These are phyloP conservation scores for Prunella strophiata DNA, from an alignment of 2,797 vertebrate species.

Conservation along the genomic window DNA sequence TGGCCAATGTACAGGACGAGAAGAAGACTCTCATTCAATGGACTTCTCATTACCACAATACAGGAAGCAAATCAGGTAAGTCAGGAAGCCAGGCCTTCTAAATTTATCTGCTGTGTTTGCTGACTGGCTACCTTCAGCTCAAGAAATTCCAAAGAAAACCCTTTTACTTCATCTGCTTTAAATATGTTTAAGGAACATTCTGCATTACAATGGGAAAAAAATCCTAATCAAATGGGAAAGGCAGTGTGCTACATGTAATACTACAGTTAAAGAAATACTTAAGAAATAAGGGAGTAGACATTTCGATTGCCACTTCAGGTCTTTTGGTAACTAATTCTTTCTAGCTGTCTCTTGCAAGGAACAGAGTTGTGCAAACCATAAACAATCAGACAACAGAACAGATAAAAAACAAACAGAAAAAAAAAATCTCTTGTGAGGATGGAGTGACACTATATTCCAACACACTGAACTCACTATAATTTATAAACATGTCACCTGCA, in stretches of 20 bases:
- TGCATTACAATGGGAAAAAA: not conserved
- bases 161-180: slow-evolving; percentile 7
- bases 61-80: not conserved
- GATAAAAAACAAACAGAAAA: not conserved
- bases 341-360: not conserved
- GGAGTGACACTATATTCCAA: not conserved
- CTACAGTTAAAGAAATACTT: not conserved
- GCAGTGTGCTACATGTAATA: not conserved
- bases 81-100: not conserved
- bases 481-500: not conserved
- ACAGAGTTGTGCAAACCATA: not conserved
- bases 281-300: not conserved
- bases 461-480: not conserved
- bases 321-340: not conserved
- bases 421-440: not conserved
- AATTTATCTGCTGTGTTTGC: slow-evolving; percentile 3
- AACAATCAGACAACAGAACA: not conserved
- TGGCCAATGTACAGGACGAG: not conserved
- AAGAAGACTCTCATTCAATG: not conserved
- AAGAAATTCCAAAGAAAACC: slow-evolving; percentile 10
- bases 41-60: not conserved
- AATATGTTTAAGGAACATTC: not conserved
- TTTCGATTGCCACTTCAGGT: not conserved
- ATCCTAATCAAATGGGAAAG: not conserved
- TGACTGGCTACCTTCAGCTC: slow-evolving; percentile 25